phyloP scores from a whole-genome alignment of 1,140 invertebrate species.

The Aphaenogaster floridana region DNA sequence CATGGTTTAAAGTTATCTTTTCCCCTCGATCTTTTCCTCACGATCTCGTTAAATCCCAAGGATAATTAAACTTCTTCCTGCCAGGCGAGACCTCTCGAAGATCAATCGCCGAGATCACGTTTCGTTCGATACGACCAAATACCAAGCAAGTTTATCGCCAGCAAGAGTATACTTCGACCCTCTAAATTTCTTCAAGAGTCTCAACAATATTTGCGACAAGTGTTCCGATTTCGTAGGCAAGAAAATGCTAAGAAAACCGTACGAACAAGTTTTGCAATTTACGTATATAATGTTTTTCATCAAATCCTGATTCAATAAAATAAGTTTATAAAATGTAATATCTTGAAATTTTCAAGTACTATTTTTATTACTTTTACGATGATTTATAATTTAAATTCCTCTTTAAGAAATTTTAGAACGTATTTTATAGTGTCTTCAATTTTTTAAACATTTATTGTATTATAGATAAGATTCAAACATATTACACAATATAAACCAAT shows the following conservation, averaged over 20 bases:
- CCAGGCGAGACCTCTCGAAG: constrained; percentile 1
- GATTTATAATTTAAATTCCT: constrained; percentile 2
- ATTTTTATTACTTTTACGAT: neutral
- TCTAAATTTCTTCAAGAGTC: constrained; percentile 21
- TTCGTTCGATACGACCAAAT: constrained; percentile 32
- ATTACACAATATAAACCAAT: neutral
- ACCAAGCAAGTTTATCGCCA: neutral
- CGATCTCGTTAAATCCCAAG: constrained; percentile 30
- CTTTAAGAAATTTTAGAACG: neutral
- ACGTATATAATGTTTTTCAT: constrained; percentile 1
- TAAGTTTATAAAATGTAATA: neutral
- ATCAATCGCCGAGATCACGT: constrained; percentile 23
- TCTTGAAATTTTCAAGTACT: neutral
- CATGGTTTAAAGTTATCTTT: constrained; percentile 34
- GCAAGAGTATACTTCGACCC: neutral
- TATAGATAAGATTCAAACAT: neutral
- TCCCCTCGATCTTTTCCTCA: neutral
- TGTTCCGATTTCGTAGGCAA: neutral
- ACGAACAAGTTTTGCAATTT: constrained; percentile 2
- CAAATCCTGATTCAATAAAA: neutral
- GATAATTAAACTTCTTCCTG: constrained; percentile 29
- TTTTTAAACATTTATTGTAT: neutral
- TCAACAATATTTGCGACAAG: neutral
- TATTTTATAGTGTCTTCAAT: neutral
- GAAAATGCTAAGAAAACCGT: neutral